phyloP scores from a whole-genome alignment of 92 coral and sea anemone species.

The Bergia puertoricense region DNA sequence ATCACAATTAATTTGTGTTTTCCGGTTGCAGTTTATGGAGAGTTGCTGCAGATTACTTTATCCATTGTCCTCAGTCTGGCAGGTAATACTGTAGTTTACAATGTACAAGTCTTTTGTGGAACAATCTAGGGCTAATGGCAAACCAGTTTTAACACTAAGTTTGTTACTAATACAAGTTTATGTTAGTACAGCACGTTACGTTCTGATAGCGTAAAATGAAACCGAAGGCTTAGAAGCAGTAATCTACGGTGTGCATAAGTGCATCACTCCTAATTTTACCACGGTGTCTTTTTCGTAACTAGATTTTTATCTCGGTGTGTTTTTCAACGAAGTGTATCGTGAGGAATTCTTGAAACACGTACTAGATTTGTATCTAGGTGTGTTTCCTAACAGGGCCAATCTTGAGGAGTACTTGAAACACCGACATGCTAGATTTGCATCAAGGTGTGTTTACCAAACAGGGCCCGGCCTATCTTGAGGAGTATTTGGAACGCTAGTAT shows the following conservation, averaged over 20 bases:
- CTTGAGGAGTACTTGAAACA: conserved; percentile 90
- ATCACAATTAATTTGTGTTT: not conserved
- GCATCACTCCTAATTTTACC: too few species aligned
- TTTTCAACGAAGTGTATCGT: conserved; percentile 56
- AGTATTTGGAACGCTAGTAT: conserved; percentile 73
- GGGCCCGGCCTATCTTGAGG: conserved; percentile 73
- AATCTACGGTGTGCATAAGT: too few species aligned
- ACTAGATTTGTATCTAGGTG: not conserved
- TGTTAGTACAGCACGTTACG: too few species aligned
- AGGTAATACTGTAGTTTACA: conserved; percentile 52
- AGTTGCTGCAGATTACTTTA: conserved; percentile 88
- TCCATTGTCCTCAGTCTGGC: conserved; percentile 91
- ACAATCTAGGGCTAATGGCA: not conserved
- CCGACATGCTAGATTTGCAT: conserved; percentile 40
- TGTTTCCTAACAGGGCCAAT: conserved; percentile 61
- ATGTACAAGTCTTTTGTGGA: not conserved
- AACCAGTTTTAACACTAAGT: too few species aligned
- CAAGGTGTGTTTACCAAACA: not conserved
- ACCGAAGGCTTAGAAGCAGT: too few species aligned
- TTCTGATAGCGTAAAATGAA: too few species aligned
- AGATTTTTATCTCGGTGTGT: not conserved
- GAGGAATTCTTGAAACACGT: conserved; percentile 80
- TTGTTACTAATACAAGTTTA: too few species aligned
- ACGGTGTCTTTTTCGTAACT: too few species aligned
- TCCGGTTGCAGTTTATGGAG: conserved; percentile 80